Base-by-base conservation (phyloP, 2,888 invertebrate species). In the Melinaea menophilus region DNA sequence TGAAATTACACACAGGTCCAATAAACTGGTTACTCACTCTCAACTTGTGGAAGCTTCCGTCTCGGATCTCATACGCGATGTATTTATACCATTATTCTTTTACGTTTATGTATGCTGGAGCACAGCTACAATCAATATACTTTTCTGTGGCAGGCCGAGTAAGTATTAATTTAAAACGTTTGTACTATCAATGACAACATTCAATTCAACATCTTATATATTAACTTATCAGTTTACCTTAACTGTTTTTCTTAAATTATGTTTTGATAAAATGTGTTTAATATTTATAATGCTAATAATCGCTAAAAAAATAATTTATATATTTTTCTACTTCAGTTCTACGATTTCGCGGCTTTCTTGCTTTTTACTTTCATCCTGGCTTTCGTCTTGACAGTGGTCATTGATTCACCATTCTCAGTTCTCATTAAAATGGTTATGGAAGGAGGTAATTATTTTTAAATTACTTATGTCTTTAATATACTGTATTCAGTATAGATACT, bases 31-130 rank as follows among this genome's bases (percentile, higher is more conserved):
- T 93, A 51, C 72, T 92, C n/a, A 88, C 90, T 0, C 74, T 87
- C 1, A 76, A 79, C 13, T 72, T 90, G 56, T 92, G 92, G 84
- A 89, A 91, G 72, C 75, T 92, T 2, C 74, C 92, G 3, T 84
- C 88, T 33, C 85, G 91, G 54, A 75, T 93, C 1, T 92, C 92
- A 0, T 93, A 91, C 62, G 90, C 91, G 2, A 91, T 93, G 83
- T 93, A 92, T 67, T 65, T 93, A 3, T 78, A 90, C 0, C 93
- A 93, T 70, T 82, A 85, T 22, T 78, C 85, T 0, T 67, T 91
- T 0, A 79, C 79, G 60, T 74, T 76, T n/a, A 41, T 80, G 2
- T 69, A 77, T 2, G 78, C 57, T 33, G 62, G 67, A 34, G 63
- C 62, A 65, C 59, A 56, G 0, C 13, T 81, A 0, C 64, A 75